Evolutionary conservation across 2,797 vertebrate genomes (phyloP).

Genomic region (Catamblyrhynchus diadema): DNA sequence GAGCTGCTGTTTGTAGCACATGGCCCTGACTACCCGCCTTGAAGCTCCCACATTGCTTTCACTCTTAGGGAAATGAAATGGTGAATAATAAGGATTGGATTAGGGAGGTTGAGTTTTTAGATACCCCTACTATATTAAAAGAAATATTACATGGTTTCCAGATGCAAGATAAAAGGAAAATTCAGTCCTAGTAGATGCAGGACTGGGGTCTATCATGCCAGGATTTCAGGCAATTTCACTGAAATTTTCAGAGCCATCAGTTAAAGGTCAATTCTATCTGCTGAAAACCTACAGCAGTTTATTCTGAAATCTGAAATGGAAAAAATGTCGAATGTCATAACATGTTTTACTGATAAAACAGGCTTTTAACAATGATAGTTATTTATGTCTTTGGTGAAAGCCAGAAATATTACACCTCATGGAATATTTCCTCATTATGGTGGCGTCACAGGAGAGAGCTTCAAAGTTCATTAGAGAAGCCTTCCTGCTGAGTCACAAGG

Average conservation of each 20-base stretch:
- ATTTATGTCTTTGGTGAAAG: neutral
- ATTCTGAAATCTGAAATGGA: neutral
- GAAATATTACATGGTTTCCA: neutral
- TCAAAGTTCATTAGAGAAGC: neutral
- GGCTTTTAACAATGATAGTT: neutral
- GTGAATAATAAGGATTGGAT: neutral
- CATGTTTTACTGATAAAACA: neutral
- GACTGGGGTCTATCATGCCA: accelerated
- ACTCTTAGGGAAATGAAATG: neutral
- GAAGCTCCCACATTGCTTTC: neutral
- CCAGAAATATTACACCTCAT: neutral
- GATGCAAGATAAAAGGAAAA: neutral
- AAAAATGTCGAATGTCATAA: neutral
- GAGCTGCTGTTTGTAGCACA: neutral
- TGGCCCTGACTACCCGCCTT: neutral
- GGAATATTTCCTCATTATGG: neutral
- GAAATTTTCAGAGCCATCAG: neutral
- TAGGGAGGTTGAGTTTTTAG: neutral
- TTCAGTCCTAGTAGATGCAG: neutral
- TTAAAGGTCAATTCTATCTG: neutral
- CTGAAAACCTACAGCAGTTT: neutral
- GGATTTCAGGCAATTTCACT: neutral
- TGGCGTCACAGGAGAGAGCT: neutral
- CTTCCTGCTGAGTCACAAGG: neutral
- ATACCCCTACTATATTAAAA: neutral